Evolutionary conservation across 2,797 vertebrate species (phyloP), one percentile per base, ranked within the genome.

Genomic region (Petrocephalus sullivani): DNA sequence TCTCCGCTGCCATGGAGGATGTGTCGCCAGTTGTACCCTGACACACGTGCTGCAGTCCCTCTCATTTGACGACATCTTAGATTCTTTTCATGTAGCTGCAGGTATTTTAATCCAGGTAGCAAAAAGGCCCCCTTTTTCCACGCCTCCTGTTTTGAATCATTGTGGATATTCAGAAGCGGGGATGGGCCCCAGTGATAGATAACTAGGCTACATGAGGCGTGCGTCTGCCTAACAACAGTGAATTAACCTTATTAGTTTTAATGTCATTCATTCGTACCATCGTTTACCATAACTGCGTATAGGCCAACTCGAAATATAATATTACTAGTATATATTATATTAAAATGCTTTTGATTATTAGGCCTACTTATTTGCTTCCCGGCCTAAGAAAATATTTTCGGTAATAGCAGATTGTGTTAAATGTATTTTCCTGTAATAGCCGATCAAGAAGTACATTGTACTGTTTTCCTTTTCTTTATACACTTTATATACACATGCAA

Each of bases 91-190:
- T 88, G 92, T 91, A 90, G 91, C 91, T 86, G 94, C 96, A 94
- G 91, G 91, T 93, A 94, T 90, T 92, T 92, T 92, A 90, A 90
- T 84, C 91, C 95, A 96, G 96, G 95, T 96, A 95, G 94, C 92
- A 93, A 92, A 95, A 93, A 60, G 85, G 92, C 89, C 87, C 91
- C 67, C 67, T 41, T 93, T 28, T 87, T 92, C 93, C 93, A 92
- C 93, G 91, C 91, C 87, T 90, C 92, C 93, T 92, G 88, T 91
- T 90, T 88, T 85, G 21, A 88, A 88, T 89, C 91, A 88, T 92
- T 89, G 64, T 91, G 93, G 91, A 91, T 92, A 90, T 89, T 90
- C 91, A 91, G 92, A 88, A 91, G 90, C 93, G 92, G 94, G 95
- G 95, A 94, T 90, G 93, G 94, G 93, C 94, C 93, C 94, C 89